These are phyloP conservation scores for Diaprepes abbreviatus DNA, from an alignment of 2,888 invertebrate species.

Conservation along the genomic window DNA sequence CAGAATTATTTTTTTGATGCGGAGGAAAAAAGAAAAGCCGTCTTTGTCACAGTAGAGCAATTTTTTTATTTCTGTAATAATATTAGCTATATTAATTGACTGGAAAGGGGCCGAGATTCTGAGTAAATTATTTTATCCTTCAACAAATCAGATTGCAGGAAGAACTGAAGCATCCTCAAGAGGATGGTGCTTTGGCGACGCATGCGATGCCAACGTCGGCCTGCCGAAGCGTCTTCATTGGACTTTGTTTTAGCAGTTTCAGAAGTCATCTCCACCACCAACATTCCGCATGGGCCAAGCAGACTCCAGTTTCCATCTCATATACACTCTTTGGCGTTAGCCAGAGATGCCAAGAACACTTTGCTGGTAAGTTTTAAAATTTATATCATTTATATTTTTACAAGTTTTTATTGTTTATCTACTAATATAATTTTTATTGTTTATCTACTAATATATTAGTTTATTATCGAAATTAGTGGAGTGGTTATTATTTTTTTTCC, in stretches of 20 bases:
- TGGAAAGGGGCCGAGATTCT: constrained; percentile 19
- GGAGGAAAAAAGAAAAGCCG: no score
- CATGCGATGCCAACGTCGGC: constrained; percentile 42
- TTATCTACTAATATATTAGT: no score
- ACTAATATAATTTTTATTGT: background rate
- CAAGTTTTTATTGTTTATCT: background rate
- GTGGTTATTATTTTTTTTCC: no score
- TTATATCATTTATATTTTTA: background rate
- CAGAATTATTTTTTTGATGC: no score
- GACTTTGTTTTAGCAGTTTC: constrained; percentile 20
- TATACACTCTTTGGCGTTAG: constrained; percentile 70
- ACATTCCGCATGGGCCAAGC: constrained; percentile 68
- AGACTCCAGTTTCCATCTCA: constrained; percentile 71
- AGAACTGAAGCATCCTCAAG: constrained; percentile 36
- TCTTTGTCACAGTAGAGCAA: no score
- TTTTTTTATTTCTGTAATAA: background rate
- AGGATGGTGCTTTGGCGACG: constrained; percentile 44
- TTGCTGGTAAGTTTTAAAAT: constrained; percentile 50
- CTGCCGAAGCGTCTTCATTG: constrained; percentile 18
- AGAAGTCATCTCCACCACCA: constrained; percentile 33
- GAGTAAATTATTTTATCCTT: background rate
- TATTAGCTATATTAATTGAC: background rate
- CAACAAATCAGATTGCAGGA: constrained; percentile 36
- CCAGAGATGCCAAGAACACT: constrained; percentile 55
- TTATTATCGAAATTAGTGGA: no score